Conservation (phyloP, 2,888 invertebrate genomes). For the Meteorus cinctellus region DNA sequence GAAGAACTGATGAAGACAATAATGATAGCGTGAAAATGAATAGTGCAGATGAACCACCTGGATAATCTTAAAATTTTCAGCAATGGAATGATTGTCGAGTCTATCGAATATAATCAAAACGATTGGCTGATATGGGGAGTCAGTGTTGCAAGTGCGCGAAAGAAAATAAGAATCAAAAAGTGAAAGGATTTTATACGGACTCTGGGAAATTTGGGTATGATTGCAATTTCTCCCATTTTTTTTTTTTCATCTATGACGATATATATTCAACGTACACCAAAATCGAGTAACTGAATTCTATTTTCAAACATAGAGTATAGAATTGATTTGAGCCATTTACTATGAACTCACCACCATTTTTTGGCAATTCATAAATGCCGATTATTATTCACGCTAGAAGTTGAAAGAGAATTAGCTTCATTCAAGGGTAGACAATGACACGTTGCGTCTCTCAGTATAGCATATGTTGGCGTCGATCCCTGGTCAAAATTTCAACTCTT, state of each 20-base stretch:
- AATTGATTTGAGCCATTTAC: constrained; percentile 4
- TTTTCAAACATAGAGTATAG: not conserved
- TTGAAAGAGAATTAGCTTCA: constrained; percentile 38
- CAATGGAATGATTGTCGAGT: constrained; percentile 21
- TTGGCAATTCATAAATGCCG: constrained; percentile 5
- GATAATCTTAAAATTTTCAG: constrained; percentile 18
- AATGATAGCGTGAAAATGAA: constrained; percentile 15
- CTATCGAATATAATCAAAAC: not conserved
- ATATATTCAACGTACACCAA: not conserved
- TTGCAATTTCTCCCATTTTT: constrained; percentile 1
- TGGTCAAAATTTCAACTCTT: constrained; percentile 25
- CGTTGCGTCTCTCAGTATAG: constrained; percentile 40
- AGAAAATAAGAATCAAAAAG: constrained; percentile 60
- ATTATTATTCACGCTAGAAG: constrained; percentile 16
- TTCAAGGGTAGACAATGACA: constrained; percentile 56
- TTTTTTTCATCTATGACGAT: constrained; percentile 38
- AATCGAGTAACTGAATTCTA: not conserved
- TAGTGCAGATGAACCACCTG: constrained; percentile 33
- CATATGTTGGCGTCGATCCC: constrained; percentile 50
- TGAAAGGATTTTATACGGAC: constrained; percentile 58
- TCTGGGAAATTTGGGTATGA: constrained; percentile 60
- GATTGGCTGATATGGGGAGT: constrained; percentile 65
- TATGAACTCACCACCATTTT: constrained; percentile 15
- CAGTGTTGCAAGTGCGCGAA: constrained; percentile 73
- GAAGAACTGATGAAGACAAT: not conserved